These are phyloP conservation scores for Smutsia gigantea DNA, from an alignment of 2,797 vertebrate genomes.

Conservation along the genomic window DNA sequence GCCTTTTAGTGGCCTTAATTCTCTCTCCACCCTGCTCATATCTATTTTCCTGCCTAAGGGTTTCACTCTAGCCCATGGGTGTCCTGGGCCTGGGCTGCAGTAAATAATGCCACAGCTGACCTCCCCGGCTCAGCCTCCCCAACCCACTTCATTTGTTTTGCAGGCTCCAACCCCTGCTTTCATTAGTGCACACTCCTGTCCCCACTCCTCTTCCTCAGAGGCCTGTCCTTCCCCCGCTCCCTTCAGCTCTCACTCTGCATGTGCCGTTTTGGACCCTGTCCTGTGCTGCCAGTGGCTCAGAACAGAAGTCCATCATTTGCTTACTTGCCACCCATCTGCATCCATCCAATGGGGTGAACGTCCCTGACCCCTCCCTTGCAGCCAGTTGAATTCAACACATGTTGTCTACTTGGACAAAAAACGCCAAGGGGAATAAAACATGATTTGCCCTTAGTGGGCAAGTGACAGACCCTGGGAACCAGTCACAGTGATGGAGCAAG, in stretches of 20 bases:
- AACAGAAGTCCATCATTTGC: not conserved
- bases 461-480: not conserved
- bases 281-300: not conserved
- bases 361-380: not conserved
- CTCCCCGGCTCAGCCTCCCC: not conserved
- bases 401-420: not conserved
- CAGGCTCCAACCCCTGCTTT: not conserved
- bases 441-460: not conserved
- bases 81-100: not conserved
- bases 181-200: not conserved
- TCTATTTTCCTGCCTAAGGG: too few relatives aligned
- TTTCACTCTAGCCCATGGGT: not conserved
- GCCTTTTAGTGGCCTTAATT: too few relatives aligned
- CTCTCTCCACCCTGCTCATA: too few relatives aligned
- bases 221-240: not conserved
- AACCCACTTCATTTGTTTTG: not conserved
- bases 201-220: not conserved
- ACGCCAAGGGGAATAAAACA: not conserved
- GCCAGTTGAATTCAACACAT: not conserved
- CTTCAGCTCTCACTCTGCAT: too few relatives aligned
- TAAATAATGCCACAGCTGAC: not conserved
- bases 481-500: not conserved
- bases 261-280: not conserved
- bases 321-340: not conserved
- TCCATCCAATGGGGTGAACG: not conserved